Evolutionary conservation across 2,797 vertebrate genomes (phyloP).

Genomic region (Crenuchus spilurus): DNA sequence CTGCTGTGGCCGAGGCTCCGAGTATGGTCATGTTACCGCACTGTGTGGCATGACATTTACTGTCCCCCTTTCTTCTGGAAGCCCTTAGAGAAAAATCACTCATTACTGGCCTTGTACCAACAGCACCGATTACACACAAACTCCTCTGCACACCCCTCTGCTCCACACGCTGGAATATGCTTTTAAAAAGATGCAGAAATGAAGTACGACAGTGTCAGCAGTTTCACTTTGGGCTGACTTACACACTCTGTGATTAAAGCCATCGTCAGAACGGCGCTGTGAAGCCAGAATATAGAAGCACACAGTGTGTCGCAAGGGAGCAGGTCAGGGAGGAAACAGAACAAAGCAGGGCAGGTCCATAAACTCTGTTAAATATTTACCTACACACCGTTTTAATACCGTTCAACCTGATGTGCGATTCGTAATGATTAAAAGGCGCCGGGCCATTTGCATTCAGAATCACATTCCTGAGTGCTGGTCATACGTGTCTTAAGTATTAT

Average conservation of each 20-base stretch:
- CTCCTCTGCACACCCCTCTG: constrained; percentile 23
- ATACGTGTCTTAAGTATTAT: too few relatives aligned
- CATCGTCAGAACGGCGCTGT: not conserved
- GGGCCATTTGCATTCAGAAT: not conserved
- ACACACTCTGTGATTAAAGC: constrained; percentile 7
- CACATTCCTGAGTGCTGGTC: not conserved
- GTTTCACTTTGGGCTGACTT: constrained; percentile 9
- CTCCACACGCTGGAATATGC: not conserved
- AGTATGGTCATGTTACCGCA: constrained; percentile 54
- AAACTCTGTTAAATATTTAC: constrained; percentile 72
- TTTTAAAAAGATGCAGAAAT: not conserved
- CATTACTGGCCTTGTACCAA: constrained; percentile 45
- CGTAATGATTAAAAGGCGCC: constrained; percentile 76
- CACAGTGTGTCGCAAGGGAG: not conserved
- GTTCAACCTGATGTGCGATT: constrained; percentile 47
- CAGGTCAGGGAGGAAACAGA: constrained; percentile 9
- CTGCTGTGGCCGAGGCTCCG: constrained; percentile 61
- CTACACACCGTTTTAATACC: constrained; percentile 51
- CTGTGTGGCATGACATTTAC: constrained; percentile 64
- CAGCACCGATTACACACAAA: not conserved
- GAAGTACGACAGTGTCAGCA: constrained; percentile 25
- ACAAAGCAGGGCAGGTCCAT: constrained; percentile 40
- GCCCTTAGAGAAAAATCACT: constrained; percentile 20
- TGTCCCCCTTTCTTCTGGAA: constrained; percentile 56
- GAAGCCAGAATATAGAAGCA: not conserved